Base-by-base conservation (phyloP, 2,888 invertebrate species). In the Icerya purchasi region DNA sequence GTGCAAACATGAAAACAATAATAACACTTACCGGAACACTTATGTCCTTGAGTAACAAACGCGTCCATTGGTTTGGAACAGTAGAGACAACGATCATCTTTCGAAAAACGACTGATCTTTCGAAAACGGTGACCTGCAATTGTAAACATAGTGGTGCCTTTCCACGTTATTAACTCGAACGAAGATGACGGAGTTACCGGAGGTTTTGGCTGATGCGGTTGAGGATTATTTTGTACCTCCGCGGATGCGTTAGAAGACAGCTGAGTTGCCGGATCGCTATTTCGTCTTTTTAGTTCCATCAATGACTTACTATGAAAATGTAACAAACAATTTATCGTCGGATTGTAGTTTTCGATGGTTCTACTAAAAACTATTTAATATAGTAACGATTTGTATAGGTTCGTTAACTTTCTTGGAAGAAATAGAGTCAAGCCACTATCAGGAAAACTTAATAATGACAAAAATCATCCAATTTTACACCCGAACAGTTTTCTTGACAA, bases 81-180 rank as follows among this genome's bases (percentile, higher is more conserved):
- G 69, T 83, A 84, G 14, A 82, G 80, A 70, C 91, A 91, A 61
- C 81, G 78, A 68, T 90, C 90, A 61, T 82, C 86, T 69, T 87
- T 86, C 36, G 83, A 78, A 67, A 87, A 83, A 57, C 84, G 76
- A 0, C 82, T 80, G 63, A 85, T 80, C 73, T 86, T 86, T 53
- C 84, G 78, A 72, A 85, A 84, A 65, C 79, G 77, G 72, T 86
- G 86, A 0, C 84, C 84, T 0, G 84, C 84, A 65, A 85, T 79
- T 18, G 81, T 79, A 65, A 86, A 83, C 54, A 80, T 72, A 62
- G 75, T 73, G 56, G 74, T 75, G 50, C 75, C 75, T 63, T 78
- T 71, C 80, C 81, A 76, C 73, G 83, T 74, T 67, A 77, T 59
- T 68, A 67, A 62, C 51, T 67, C 67, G 51, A 64, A 64, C 1